These are phyloP conservation scores for Mantis religiosa DNA, from an alignment of 2,888 invertebrate genomes.

Conservation along the genomic window DNA sequence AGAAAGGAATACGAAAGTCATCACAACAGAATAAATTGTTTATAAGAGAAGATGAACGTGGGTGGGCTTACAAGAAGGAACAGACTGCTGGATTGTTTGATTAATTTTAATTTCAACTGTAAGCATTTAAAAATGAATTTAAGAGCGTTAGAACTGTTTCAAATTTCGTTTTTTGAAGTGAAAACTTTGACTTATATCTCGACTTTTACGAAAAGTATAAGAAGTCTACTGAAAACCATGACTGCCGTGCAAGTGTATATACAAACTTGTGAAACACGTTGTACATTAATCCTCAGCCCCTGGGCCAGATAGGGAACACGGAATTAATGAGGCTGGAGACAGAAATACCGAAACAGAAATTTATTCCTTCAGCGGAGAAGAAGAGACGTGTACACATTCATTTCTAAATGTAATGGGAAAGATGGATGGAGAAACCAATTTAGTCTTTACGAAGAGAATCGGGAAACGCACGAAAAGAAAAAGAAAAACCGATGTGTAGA, in stretches of 20 bases:
- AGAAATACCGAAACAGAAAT: not conserved
- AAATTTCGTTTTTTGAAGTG: no score
- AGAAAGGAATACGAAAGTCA: no score
- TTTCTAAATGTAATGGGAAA: not conserved
- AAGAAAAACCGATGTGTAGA: not conserved
- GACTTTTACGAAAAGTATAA: no score
- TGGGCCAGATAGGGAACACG: not conserved
- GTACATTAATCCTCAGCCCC: not conserved
- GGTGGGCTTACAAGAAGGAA: no score
- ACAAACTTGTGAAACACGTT: not conserved
- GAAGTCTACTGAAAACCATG: no score
- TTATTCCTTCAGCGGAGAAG: not conserved
- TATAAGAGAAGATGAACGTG: no score
- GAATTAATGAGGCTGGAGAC: not conserved
- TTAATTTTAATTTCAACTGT: no score
- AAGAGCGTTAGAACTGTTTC: no score
- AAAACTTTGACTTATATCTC: no score
- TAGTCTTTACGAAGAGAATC: not conserved
- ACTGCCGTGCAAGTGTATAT: not conserved
- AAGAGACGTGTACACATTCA: not conserved
- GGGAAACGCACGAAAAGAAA: not conserved
- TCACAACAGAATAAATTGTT: no score
- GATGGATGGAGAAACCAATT: not conserved
- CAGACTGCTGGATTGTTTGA: no score
- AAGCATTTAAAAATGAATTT: no score